Evolutionary conservation across 2,113 vertebrate genomes (phyloP).

Genomic region (Nycticebus coucang): DNA sequence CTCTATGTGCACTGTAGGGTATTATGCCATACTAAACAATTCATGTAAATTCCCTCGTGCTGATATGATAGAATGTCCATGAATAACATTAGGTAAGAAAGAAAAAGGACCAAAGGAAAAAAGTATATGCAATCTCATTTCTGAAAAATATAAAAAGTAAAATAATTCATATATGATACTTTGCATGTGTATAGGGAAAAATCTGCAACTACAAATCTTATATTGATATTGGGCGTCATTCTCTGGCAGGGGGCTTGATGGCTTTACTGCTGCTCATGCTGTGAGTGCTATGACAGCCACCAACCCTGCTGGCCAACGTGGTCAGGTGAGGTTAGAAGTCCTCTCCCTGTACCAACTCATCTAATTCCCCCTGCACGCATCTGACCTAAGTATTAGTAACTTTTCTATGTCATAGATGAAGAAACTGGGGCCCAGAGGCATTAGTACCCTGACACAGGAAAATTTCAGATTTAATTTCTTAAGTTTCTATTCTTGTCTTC

Average conservation of each 20-base stretch:
- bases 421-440: neutral
- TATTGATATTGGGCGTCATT: neutral
- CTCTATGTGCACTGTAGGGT: too few relatives aligned
- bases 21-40: neutral
- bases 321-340: neutral
- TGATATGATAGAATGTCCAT: neutral
- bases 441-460: neutral
- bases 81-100: neutral
- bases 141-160: neutral
- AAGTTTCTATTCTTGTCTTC: neutral
- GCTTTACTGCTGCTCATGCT: neutral
- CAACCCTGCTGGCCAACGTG: neutral
- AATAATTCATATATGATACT: neutral
- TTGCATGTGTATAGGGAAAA: neutral
- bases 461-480: neutral
- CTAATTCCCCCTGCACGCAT: neutral
- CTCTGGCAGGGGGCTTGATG: too few relatives aligned
- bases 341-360: neutral
- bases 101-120: neutral
- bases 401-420: neutral
- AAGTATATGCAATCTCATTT: neutral
- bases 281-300: too few relatives aligned
- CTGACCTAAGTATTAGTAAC: neutral
- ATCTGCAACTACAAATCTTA: neutral
- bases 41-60: neutral